Percentiles rank a stretch among this genome's conserved stretches.
Conservation (phyloP, 2,113 vertebrate species). For the Trinectes maculatus region DNA sequence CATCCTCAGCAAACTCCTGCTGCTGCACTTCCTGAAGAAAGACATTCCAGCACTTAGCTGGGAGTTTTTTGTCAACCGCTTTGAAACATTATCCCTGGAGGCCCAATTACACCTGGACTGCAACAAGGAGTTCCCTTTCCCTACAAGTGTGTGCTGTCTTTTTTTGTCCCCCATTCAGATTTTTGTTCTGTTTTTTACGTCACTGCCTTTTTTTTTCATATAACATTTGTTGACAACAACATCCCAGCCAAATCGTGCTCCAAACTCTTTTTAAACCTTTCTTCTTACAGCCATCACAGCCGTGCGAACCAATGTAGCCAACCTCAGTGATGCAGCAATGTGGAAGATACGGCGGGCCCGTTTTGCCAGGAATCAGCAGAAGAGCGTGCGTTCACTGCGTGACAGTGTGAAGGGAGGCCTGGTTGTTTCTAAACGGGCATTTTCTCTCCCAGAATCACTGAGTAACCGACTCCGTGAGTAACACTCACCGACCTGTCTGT, state of each 20-base stretch:
- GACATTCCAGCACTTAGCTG: slow-evolving; percentile 98
- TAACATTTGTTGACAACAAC: background rate
- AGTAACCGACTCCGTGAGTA: slow-evolving; percentile 95
- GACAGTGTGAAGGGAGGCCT: slow-evolving; percentile 93
- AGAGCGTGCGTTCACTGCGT: slow-evolving; percentile 93
- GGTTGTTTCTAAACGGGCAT: slow-evolving; percentile 90
- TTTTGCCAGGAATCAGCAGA: slow-evolving; percentile 97
- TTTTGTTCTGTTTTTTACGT: background rate
- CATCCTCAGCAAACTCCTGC: slow-evolving; percentile 95
- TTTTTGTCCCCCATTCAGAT: slow-evolving; percentile 6
- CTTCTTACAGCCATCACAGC: slow-evolving; percentile 91
- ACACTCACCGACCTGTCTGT: slow-evolving; percentile 2
- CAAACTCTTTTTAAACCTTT: background rate
- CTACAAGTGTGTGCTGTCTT: slow-evolving; percentile 88
- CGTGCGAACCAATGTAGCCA: slow-evolving; percentile 96
- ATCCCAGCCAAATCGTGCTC: background rate
- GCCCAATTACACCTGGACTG: slow-evolving; percentile 98
- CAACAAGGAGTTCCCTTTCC: slow-evolving; percentile 99
- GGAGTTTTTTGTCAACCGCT: slow-evolving; percentile 99
- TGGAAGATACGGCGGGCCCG: slow-evolving; percentile 99
- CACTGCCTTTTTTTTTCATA: background rate
- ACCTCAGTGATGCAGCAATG: slow-evolving; percentile 95
- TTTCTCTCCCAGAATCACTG: slow-evolving; percentile 95
- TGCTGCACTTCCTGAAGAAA: slow-evolving; percentile 94
- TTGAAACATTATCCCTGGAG: slow-evolving; percentile 97